Conservation (phyloP, 2,888 invertebrate species). For the Dastarcus helophoroides region DNA sequence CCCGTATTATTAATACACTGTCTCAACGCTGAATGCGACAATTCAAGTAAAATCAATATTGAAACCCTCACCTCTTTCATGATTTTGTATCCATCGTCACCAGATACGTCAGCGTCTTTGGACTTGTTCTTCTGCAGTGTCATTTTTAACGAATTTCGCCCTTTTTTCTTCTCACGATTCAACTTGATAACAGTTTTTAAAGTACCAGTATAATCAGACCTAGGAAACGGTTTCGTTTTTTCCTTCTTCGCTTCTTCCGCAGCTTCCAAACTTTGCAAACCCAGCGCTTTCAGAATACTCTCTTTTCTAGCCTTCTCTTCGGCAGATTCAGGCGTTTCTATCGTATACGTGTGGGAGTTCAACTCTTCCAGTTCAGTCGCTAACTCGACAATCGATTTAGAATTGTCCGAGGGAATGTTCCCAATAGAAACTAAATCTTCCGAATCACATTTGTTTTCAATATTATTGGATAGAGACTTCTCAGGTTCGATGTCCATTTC, state of each 20-base stretch:
- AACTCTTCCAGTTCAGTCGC: too few species aligned
- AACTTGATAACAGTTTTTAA: conserved; percentile 75
- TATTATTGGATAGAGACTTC: not conserved
- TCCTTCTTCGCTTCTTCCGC: conserved; percentile 52
- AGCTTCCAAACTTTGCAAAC: conserved; percentile 61
- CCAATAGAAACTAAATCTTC: not conserved
- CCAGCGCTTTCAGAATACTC: conserved; percentile 60
- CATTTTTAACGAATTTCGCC: conserved; percentile 61
- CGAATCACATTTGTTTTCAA: not conserved
- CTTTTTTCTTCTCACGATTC: conserved; percentile 52
- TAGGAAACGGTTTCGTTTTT: conserved; percentile 20
- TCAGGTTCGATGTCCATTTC: conserved; percentile 3
- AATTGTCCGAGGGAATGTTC: too few species aligned
- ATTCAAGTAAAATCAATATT: too few species aligned
- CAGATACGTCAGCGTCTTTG: conserved; percentile 14
- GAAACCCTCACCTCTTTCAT: conserved; percentile 54
- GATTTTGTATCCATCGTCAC: conserved; percentile 31
- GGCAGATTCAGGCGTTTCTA: conserved; percentile 18
- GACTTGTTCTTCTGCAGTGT: conserved; percentile 61
- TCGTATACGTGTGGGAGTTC: too few species aligned
- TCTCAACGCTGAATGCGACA: too few species aligned
- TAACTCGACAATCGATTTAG: too few species aligned
- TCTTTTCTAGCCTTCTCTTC: conserved; percentile 45
- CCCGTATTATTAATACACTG: too few species aligned
- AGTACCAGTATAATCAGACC: conserved; percentile 56